Evolutionary conservation across 1,140 invertebrate species (phyloP).

Genomic region (Liolophura sinensis): DNA sequence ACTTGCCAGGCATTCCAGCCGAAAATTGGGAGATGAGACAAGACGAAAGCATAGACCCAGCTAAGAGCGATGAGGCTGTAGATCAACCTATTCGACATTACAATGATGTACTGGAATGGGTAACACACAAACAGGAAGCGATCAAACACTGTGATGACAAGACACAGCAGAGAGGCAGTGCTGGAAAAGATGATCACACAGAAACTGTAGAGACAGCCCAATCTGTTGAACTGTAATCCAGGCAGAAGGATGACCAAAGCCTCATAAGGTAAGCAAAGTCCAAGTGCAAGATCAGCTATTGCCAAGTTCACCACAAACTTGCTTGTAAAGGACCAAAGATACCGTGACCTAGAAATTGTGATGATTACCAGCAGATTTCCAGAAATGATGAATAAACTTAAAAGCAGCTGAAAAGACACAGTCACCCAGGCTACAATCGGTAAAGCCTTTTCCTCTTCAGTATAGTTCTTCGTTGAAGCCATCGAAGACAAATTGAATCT

Average conservation of each 20-base stretch:
- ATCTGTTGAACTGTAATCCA: conserved; percentile 13
- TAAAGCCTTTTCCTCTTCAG: no score
- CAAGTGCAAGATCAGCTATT: conserved; percentile 23
- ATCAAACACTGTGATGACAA: conserved; percentile 24
- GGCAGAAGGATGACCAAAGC: conserved; percentile 23
- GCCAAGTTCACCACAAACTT: conserved; percentile 30
- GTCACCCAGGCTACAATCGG: conserved; percentile 4
- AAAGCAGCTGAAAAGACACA: conserved; percentile 15
- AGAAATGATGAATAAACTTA: conserved; percentile 22
- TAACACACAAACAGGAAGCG: conserved; percentile 23
- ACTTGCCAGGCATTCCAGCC: conserved; percentile 15
- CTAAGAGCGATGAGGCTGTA: conserved; percentile 12
- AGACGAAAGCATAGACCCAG: conserved; percentile 18
- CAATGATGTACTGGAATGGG: conserved; percentile 19
- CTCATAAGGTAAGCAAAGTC: conserved; percentile 23
- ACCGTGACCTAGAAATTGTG: conserved; percentile 12
- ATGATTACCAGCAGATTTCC: conserved; percentile 25
- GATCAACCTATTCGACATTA: conserved; percentile 20
- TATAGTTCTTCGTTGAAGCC: no score
- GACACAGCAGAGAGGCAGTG: conserved; percentile 22
- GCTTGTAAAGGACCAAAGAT: conserved; percentile 20
- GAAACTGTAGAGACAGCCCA: conserved; percentile 21
- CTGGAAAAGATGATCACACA: conserved; percentile 19
- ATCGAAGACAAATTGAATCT: no score
- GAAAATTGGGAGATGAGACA: conserved; percentile 12